phyloP scores from a whole-genome alignment of 2,888 invertebrate species.

The Megastigmus dorsalis region DNA sequence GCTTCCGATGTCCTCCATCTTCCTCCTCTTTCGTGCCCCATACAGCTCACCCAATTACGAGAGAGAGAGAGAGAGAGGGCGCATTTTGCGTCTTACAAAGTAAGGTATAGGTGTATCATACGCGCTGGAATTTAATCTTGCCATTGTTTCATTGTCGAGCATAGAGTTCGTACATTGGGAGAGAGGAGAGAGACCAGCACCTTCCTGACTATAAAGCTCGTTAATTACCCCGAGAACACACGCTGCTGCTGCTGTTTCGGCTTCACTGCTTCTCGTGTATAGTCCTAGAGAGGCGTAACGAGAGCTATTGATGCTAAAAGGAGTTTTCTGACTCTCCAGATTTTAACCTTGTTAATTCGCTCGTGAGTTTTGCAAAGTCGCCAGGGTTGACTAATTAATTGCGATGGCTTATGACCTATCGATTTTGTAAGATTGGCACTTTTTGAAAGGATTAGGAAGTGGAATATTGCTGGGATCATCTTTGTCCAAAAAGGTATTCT shows the following conservation, averaged over 20 bases:
- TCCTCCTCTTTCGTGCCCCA: neutral
- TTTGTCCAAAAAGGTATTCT: no score
- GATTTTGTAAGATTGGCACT: neutral
- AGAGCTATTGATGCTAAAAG: conserved; percentile 11
- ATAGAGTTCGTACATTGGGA: neutral
- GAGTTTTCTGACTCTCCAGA: conserved; percentile 11
- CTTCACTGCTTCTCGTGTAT: neutral
- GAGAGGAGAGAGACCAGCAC: neutral
- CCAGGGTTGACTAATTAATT: conserved; percentile 11
- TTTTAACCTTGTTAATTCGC: conserved; percentile 18
- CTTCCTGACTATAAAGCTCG: conserved; percentile 39
- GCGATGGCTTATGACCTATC: neutral
- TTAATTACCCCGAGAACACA: conserved; percentile 48
- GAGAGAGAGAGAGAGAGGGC: neutral
- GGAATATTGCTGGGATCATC: no score
- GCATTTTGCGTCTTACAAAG: conserved; percentile 21
- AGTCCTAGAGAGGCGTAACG: neutral
- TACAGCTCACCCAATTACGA: conserved; percentile 25
- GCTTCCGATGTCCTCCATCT: neutral
- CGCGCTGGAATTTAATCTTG: conserved; percentile 50
- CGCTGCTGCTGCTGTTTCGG: no score
- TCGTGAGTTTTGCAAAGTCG: neutral
- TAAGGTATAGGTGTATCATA: conserved; percentile 29
- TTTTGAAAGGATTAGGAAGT: neutral
- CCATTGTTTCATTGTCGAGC: conserved; percentile 50